A percentile compares a stretch with the other conserved stretches of the same genome.
phyloP scores from a whole-genome alignment of 2,797 vertebrate genomes.

The Podarcis siculus region DNA sequence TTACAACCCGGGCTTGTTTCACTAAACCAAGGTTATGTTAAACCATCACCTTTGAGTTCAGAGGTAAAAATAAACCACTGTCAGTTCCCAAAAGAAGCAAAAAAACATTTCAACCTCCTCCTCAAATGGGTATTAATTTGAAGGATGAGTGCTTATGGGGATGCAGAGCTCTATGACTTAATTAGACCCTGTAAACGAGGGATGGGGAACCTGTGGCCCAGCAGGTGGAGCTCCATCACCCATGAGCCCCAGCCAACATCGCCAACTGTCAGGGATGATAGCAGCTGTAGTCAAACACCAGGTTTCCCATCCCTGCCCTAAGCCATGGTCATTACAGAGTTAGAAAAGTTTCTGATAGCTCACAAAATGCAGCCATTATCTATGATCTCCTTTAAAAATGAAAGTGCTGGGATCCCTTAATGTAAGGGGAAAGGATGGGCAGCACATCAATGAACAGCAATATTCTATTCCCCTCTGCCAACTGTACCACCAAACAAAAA shows the following conservation, averaged over 20 bases:
- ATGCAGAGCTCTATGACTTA: not conserved
- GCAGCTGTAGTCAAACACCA: too few relatives aligned
- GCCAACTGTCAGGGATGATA: too few relatives aligned
- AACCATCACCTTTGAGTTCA: not conserved
- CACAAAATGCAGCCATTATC: not conserved
- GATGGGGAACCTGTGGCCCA: too few relatives aligned
- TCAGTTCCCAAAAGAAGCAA: not conserved
- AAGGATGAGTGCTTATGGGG: too few relatives aligned
- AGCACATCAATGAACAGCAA: not conserved
- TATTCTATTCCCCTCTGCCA: constrained; percentile 28
- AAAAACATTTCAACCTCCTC: not conserved
- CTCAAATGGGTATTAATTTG: not conserved
- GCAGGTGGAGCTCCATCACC: too few relatives aligned
- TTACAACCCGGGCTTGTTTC: not conserved
- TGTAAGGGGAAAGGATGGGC: not conserved
- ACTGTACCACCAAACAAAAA: not conserved
- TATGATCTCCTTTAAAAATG: not conserved
- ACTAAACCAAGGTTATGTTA: not conserved
- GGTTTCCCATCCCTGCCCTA: too few relatives aligned
- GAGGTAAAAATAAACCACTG: not conserved
- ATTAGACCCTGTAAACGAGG: too few relatives aligned
- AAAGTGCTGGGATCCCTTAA: not conserved
- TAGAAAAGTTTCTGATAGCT: not conserved
- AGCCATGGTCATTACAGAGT: not conserved
- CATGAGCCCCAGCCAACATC: too few relatives aligned